phyloP scores from a whole-genome alignment of 1,140 invertebrate genomes.

The Drosophila grimshawi region DNA sequence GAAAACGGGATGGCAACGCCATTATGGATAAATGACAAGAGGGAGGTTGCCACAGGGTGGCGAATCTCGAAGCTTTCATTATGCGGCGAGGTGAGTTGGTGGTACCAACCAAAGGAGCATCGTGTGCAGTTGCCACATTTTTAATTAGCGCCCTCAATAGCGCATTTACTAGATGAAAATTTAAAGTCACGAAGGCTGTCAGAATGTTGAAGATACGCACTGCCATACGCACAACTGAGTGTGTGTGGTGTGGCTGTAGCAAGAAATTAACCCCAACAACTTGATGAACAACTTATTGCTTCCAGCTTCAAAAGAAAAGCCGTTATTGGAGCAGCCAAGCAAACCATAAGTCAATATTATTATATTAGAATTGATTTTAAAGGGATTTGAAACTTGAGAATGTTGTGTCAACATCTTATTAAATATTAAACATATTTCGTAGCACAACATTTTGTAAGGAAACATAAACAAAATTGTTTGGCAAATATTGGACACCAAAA shows the following conservation, averaged over 20 bases:
- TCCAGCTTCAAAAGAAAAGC: not conserved
- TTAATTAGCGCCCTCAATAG: slow-evolving; percentile 81
- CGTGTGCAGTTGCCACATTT: slow-evolving; percentile 78
- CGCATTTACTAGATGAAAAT: slow-evolving; percentile 69
- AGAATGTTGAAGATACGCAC: slow-evolving; percentile 4
- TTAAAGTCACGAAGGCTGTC: slow-evolving; percentile 23
- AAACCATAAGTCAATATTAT: too few species aligned
- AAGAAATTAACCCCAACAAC: slow-evolving; percentile 18
- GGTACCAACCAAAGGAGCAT: slow-evolving; percentile 15
- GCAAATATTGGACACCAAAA: too few species aligned
- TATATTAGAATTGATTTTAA: too few species aligned
- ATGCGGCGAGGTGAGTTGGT: not conserved
- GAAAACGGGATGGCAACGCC: slow-evolving; percentile 62
- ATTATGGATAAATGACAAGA: slow-evolving; percentile 66
- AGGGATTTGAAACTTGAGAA: too few species aligned
- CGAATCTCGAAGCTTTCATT: slow-evolving; percentile 10
- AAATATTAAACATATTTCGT: too few species aligned
- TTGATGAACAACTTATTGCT: not conserved
- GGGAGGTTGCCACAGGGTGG: not conserved
- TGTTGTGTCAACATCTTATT: too few species aligned
- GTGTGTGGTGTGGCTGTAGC: slow-evolving; percentile 17
- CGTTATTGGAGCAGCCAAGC: too few species aligned
- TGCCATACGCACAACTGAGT: not conserved
- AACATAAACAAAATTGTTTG: too few species aligned
- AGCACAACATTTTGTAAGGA: too few species aligned